Evolutionary conservation across 2,797 vertebrate species (phyloP).

Genomic region (Todus mexicanus): DNA sequence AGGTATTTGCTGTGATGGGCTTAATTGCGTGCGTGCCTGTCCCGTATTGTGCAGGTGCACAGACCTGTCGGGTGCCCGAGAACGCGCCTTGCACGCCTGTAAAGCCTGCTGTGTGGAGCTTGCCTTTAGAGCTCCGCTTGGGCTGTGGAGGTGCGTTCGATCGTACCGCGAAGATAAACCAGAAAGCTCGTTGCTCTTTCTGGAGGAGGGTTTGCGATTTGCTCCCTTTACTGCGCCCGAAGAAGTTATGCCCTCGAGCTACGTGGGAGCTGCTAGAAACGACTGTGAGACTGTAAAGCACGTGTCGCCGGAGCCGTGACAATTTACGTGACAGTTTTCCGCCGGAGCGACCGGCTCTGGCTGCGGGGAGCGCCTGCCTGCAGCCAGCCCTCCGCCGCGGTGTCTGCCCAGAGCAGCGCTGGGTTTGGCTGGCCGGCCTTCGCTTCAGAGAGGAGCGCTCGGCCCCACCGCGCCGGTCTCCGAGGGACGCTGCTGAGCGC

Average conservation of each 20-base stretch:
- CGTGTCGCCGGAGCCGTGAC: background rate
- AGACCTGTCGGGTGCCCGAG: no score
- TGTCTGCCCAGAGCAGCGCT: background rate
- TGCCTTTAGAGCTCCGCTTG: background rate
- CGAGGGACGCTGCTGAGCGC: background rate
- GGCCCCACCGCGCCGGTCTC: background rate
- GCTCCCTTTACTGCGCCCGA: background rate
- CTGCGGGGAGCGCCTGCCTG: background rate
- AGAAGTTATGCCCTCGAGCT: conserved; percentile 1
- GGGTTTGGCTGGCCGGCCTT: no score
- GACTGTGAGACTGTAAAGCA: conserved; percentile 20
- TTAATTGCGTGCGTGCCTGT: background rate
- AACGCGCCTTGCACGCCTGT: no score
- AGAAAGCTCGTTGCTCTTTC: background rate
- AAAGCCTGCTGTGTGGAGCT: background rate
- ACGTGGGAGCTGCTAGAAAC: background rate
- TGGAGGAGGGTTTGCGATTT: background rate
- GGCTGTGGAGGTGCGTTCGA: background rate
- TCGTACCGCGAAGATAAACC: background rate
- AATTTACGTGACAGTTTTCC: background rate
- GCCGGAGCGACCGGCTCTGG: background rate
- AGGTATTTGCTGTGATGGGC: background rate
- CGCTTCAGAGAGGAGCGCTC: background rate
- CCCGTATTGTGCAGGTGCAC: background rate
- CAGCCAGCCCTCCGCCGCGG: background rate